Base-by-base conservation (phyloP, 2,888 invertebrate species). In the Meliscaeva auricollis region DNA sequence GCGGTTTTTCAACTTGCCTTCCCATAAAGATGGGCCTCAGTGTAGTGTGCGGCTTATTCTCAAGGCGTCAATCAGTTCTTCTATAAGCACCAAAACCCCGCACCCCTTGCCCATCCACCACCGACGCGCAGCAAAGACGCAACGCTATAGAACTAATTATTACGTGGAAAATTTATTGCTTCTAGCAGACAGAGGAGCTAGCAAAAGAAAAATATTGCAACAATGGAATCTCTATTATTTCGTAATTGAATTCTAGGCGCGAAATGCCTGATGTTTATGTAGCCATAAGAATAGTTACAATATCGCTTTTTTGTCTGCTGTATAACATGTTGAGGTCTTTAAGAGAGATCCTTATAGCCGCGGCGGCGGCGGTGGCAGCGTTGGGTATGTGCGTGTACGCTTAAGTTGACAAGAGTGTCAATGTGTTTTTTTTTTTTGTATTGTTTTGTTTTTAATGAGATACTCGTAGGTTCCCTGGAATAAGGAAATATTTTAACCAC, bases 221-320 rank as follows among this genome's bases (percentile, higher is more conserved):
- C 73, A 54, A 38, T 73, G 85, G 85, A 80, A 85, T 85, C 62
- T 44, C 76, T 76, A 72, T 76, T 72, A 81, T 85, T 85, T 50
- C 76, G 85, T 85, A 85, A 85, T 85, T 85, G 85, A 76, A 85
- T 81, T 85, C 85, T 85, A 77, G 81, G 73, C 85, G 85, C 76
- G 85, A 85, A 85, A 84, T 84, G 44, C 75, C 80, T 84, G 84
- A 72, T 75, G 85, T 76, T 77, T 46, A 60, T 84, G 84, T 75
- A 83, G 60, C 83, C 80, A 75, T 84, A 79, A 84, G 69, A n/a
- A 79, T 62, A 30, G 30, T 46, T 64, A 54, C 22, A 22, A 41
- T 62, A 50, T 35, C 4, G 48, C 20, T 32, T 50, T 48, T 70
- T 64, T 74, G 17, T 7, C 15, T 26, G 22, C 22, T 17, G 30